Evolutionary conservation across 2,888 invertebrate species (phyloP), one percentile per base, ranked within the genome.

Genomic region (Machimus atricapillus): DNA sequence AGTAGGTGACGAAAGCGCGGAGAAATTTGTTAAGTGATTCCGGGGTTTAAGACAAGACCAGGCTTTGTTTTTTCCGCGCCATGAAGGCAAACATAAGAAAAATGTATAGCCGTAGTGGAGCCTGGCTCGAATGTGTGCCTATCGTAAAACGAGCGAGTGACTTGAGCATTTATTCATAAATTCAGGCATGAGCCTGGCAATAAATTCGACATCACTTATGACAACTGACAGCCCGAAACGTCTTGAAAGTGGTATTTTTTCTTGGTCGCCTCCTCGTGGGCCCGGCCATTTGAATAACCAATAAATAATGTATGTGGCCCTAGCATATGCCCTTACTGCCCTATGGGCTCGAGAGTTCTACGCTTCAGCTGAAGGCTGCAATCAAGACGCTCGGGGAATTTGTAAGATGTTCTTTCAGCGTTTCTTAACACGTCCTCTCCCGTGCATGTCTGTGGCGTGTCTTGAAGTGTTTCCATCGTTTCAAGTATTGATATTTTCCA

Each of bases 151-250:
- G n/a, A 9, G 7, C 16, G 7, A 56, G 56, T 7, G 52, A 46
- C 40, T 81, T n/a, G 31, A 52, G 52, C 81, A 31, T 46, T 46
- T 81, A 81, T 81, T 81, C 81, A 81, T 81, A 81, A 81, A 81
- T 81, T 81, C 81, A 81, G 34, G 81, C 81, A 81, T 81, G 56
- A 81, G 81, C 34, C 81, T 34, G 56, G 27, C 34, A 23, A 81
- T 81, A 81, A 81, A 81, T 81, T 81, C 81, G 56, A 31, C 81
- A 81, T 52, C 56, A 81, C 81, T 81, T 81, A 81, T 81, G 81
- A 81, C 81, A 81, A 81, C 52, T 81, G 81, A 81, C 81, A 56
- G 81, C 56, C 52, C 19, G 52, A 52, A 81, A 52, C 81, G 56
- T 52, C 81, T 81, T 52, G 46, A n/a, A 56, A 81, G 81, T 52